Base-by-base conservation (phyloP, 2,888 invertebrate genomes). In the Megastigmus dorsalis region DNA sequence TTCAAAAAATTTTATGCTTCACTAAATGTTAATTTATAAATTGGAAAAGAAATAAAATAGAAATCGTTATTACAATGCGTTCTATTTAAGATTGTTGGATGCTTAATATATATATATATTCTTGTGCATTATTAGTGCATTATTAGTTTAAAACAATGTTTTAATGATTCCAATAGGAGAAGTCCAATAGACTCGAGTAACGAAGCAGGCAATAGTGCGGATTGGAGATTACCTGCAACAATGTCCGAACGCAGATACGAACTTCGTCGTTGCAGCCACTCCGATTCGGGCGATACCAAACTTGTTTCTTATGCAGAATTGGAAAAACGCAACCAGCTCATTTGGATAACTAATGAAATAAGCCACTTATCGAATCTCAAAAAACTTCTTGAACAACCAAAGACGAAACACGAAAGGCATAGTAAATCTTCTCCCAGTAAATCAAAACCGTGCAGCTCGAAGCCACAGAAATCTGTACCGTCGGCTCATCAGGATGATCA, bases 261-360 rank as follows among this genome's bases (percentile, higher is more conserved):
- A 76, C 74, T 84, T 57, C 83, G 82, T 60, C 82, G 82, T 36
- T 81, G 80, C 45, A 81, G 79, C 18, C 81, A 83, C 62, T 82
- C 84, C 0, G 84, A 83, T 43, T 84, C 83, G 0, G 83, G 81
- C 2, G 85, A 84, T 62, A 78, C 81, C 0, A 86, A 85, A 48
- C 75, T 87, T n/a, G 83, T 88, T 3, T 84, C 84, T 75, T 89
- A 89, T 77, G 89, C 89, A 0, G 88, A 89, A 79, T 89, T 89
- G 82, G 91, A 91, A 80, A 88, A 89, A 68, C 87, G 88, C 75
- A 90, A 90, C 80, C 91, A 92, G 78, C 80, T 92, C 15, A 84
- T 89, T 23, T 91, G 91, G 91, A 91, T 92, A 41, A 89, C 90
- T 48, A 90, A 89, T 77, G 91, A 91, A 82, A 91, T 92, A 15